Base-by-base conservation (phyloP, 2,888 invertebrate genomes). In the Mylabris sibirica region DNA sequence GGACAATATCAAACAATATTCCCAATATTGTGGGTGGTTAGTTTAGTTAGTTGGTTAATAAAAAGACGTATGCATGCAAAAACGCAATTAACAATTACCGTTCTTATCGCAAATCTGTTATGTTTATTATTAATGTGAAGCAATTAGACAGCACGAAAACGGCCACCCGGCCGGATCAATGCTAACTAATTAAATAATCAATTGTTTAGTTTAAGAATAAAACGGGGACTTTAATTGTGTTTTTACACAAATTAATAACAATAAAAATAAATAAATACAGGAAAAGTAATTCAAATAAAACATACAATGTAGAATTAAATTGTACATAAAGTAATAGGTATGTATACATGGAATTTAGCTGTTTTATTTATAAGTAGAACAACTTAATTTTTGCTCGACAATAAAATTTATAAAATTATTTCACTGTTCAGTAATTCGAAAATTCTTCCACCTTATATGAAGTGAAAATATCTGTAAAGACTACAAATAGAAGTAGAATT, bases 41-140 rank as follows among this genome's bases (percentile, higher is more conserved):
- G 53, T 22, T 30, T 53, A 53, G 11, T 53, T 57, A 57, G 24
- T 53, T 57, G 12, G 24, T 57, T 24, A 24, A 9, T 26, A n/a
- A 26, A 81, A 79, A 80, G 74, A 76, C 68, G 74, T 75, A 72
- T 80, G 83, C 84, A 85, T 85, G 85, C 85, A 78, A 85, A 85
- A 84, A 83, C 79, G 84, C 83, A 85, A 85, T 85, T 85, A 85
- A 85, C 84, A 85, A 85, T 85, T 84, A 84, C 83, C 79, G 77
- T 77, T 74, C 83, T 84, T 84, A 84, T 84, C 84, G 79, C 81
- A 83, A 84, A 85, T 85, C 85, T 83, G 83, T 84, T 84, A 82
- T 84, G 84, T 85, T 85, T 84, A 85, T 84, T 84, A 85, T 84
- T 85, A 85, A 85, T 84, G 84, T 82, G 77, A 78, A 77, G 84